These are phyloP conservation scores for Strigops habroptila DNA, from an alignment of 2,113 vertebrate species.

Conservation along the genomic window DNA sequence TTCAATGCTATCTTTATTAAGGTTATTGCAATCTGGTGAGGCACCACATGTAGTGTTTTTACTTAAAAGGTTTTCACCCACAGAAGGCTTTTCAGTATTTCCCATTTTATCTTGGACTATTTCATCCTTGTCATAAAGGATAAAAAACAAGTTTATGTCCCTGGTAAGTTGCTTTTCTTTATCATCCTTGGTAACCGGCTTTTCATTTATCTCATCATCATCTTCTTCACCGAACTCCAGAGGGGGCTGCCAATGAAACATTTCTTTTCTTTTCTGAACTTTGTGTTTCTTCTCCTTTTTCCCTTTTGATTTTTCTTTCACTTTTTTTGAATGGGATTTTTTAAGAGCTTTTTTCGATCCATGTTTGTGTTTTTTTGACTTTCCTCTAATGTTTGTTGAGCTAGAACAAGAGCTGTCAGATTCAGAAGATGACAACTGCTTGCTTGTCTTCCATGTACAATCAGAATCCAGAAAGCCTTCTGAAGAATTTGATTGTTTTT, in stretches of 20 bases:
- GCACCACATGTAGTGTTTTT: background rate
- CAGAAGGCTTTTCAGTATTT: background rate
- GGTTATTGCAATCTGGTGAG: background rate
- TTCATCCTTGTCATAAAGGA: conserved; percentile 42
- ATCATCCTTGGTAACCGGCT: conserved; percentile 27
- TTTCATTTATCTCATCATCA: conserved; percentile 71
- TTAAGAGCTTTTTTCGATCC: conserved; percentile 73
- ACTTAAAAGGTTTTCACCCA: background rate
- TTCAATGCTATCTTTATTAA: conserved; percentile 18
- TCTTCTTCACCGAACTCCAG: conserved; percentile 95
- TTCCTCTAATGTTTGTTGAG: conserved; percentile 61
- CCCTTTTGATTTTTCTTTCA: conserved; percentile 79
- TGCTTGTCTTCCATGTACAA: conserved; percentile 3
- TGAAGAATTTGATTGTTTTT: conserved; percentile 31
- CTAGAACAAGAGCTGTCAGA: conserved; percentile 61
- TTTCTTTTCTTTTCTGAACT: conserved; percentile 86
- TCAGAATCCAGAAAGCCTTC: background rate
- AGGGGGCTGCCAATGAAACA: conserved; percentile 95
- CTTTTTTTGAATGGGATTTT: conserved; percentile 74
- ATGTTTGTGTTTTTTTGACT: conserved; percentile 80
- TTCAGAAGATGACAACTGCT: conserved; percentile 16
- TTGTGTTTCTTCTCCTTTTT: conserved; percentile 88
- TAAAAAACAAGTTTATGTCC: too few species aligned
- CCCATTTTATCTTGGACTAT: background rate
- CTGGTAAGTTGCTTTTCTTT: conserved; percentile 40